These are phyloP conservation scores for Uloborus plumipes DNA, from an alignment of 2,888 invertebrate genomes.

Conservation along the genomic window DNA sequence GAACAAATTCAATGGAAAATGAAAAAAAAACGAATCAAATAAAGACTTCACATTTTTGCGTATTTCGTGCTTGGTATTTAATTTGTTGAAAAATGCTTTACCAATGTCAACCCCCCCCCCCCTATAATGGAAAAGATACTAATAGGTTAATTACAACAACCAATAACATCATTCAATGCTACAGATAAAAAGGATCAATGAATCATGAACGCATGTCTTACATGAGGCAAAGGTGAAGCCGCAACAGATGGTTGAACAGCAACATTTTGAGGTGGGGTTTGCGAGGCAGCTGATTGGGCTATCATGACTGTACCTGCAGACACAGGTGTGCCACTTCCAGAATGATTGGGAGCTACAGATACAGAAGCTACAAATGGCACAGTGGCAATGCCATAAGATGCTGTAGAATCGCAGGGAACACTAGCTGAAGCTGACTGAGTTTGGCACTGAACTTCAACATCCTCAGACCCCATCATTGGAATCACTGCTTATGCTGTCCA, in stretches of 20 bases:
- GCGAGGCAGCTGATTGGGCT: slow-evolving; percentile 52
- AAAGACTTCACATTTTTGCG: no score
- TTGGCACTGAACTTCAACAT: slow-evolving; percentile 58
- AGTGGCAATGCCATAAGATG: slow-evolving; percentile 52
- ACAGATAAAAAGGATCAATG: no score
- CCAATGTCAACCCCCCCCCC: no score
- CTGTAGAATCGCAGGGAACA: slow-evolving; percentile 54
- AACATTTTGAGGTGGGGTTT: slow-evolving; percentile 61
- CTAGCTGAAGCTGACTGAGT: slow-evolving; percentile 53
- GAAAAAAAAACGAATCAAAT: no score
- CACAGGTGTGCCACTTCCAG: slow-evolving; percentile 43
- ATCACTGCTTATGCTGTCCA: neutral
- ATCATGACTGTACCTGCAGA: slow-evolving; percentile 47
- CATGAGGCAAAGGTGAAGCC: slow-evolving; percentile 58
- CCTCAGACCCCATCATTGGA: slow-evolving; percentile 56
- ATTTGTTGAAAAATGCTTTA: no score
- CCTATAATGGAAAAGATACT: no score
- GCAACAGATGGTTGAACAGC: slow-evolving; percentile 59
- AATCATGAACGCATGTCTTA: slow-evolving; percentile 8
- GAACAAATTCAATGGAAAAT: no score
- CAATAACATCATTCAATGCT: no score
- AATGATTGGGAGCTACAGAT: slow-evolving; percentile 42
- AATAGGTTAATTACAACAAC: no score
- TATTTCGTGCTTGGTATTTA: no score
- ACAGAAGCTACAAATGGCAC: slow-evolving; percentile 58